Conservation (phyloP, 2,113 vertebrate species). For the Petaurus breviceps region DNA sequence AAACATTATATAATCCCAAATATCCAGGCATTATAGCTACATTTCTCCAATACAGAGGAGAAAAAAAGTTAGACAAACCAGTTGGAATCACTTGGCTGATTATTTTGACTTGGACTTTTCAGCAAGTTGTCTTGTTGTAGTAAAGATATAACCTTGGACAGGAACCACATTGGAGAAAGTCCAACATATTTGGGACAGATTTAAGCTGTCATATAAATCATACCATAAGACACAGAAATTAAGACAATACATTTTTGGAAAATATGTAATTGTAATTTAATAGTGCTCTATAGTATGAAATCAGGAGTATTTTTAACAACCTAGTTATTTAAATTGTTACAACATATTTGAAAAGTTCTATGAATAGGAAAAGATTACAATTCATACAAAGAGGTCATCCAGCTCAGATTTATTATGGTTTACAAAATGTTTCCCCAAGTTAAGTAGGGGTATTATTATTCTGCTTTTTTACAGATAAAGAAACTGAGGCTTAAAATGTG, state of each 20-base stretch:
- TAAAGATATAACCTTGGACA: background rate
- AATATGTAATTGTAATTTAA: background rate
- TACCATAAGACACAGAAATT: background rate
- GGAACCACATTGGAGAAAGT: background rate
- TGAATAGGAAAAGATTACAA: background rate
- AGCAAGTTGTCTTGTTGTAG: background rate
- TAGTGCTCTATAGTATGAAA: background rate
- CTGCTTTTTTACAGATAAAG: background rate
- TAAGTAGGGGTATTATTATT: background rate
- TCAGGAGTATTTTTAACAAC: background rate
- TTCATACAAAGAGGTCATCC: background rate
- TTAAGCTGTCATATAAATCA: background rate
- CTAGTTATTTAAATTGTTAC: background rate
- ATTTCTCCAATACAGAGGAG: background rate
- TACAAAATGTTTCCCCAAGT: background rate
- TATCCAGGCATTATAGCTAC: background rate
- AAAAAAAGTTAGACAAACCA: background rate
- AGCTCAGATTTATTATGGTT: background rate
- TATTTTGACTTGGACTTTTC: background rate
- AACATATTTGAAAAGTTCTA: background rate
- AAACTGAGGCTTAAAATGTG: conserved; percentile 15
- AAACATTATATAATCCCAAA: background rate
- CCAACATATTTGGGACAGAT: background rate
- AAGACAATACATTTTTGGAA: background rate
- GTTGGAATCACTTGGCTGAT: background rate